Evolutionary conservation across 2,888 invertebrate genomes (phyloP), one percentile per base, ranked within the genome.

Genomic region (Mesorhabditis belari): DNA sequence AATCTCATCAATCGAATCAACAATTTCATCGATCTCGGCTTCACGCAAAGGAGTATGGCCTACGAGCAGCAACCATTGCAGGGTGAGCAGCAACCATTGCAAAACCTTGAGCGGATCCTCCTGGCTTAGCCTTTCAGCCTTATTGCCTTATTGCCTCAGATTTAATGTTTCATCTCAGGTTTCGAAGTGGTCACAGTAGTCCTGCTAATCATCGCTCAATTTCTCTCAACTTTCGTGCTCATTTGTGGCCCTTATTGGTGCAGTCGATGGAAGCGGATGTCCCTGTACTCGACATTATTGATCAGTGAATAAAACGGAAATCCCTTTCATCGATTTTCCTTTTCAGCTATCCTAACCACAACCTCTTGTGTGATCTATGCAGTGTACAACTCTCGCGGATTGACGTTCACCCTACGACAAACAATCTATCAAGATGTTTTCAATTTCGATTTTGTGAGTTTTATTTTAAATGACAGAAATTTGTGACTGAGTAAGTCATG

Each of bases 371-470:
- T 65, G 1, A 60, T 64, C 28, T 70, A 70, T 51, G 66, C 62
- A 63, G 61, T 65, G 55, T 52, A 67, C 9, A 70, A 70, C 49
- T 64, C 61, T 21, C 63, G 63, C 49, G 67, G 67, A 27, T 65
- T 58, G 19, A 66, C 70, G 5, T 70, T 70, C 58, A 70, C 70
- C 2, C 51, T 70, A 17, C 66, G 63, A 24, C 62, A 68, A 50
- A 56, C 60, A 4, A 63, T 61, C 6, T 61, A 64, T 49, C 61
- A 63, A 51, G 67, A 67, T 21, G 61, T 61, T 1, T 67, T 62
- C 24, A 57, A 67, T 21, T 64, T 60, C 55, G 67, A 67, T 26
- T 64, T 64, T 24, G 66, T 64, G 4, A 53, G 62, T 55, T 19
- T 21, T 4, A n/a, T n/a, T n/a, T n/a, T n/a, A n/a, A n/a, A n/a